phyloP scores from a whole-genome alignment of 2,113 vertebrate genomes.

The Budorcas taxicolor region DNA sequence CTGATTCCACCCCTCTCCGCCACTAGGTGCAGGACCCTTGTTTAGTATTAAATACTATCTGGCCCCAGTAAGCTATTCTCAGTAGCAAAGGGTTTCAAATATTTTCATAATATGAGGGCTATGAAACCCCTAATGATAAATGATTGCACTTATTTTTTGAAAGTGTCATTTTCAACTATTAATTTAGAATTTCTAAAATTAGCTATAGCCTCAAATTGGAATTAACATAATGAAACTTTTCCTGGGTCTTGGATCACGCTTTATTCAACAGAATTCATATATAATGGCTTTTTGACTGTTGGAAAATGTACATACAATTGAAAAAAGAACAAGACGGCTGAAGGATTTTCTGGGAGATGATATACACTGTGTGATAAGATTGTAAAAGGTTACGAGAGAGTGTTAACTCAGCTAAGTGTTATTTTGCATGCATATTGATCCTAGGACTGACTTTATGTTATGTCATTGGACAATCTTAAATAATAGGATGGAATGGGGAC shows the following conservation, averaged over 20 bases:
- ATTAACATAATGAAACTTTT: background rate
- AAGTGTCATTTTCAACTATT: background rate
- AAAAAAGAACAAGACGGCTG: background rate
- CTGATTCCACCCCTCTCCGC: accelerated
- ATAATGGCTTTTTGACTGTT: background rate
- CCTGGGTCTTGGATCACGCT: background rate
- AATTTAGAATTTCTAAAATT: slow-evolving; percentile 11
- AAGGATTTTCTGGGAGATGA: background rate
- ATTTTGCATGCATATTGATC: background rate
- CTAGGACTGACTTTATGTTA: background rate
- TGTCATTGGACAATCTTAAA: background rate
- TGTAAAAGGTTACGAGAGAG: background rate
- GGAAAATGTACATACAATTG: background rate
- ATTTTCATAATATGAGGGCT: background rate
- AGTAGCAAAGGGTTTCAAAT: background rate
- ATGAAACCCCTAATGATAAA: background rate
- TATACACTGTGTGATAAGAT: accelerated
- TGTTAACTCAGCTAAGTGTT: background rate
- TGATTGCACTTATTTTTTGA: background rate
- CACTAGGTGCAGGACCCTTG: background rate
- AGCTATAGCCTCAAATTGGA: background rate
- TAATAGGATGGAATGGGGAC: background rate
- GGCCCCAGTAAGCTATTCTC: background rate
- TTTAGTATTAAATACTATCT: background rate
- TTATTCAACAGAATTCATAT: background rate